A percentile compares a stretch with the other conserved stretches of the same genome.
Conservation (phyloP, 2,888 invertebrate species). For the Temnothorax ravouxi region DNA sequence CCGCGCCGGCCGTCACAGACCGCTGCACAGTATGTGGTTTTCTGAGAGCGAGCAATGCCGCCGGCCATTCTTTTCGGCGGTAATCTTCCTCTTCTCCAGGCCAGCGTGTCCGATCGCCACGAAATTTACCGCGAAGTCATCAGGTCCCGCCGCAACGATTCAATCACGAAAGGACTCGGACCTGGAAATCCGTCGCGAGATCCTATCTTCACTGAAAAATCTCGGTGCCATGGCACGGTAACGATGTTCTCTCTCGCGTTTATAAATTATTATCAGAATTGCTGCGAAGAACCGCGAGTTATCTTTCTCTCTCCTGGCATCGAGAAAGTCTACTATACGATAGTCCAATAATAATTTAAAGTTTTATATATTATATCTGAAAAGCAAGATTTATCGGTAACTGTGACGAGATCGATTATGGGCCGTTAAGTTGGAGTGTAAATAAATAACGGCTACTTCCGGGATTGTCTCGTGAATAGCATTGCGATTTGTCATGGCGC, state of each 20-base stretch:
- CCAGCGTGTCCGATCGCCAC: constrained; percentile 34
- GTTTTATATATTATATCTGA: not conserved
- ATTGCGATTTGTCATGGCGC: constrained; percentile 18
- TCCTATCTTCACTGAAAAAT: not conserved
- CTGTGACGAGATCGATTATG: constrained; percentile 21
- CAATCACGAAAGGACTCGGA: constrained; percentile 13
- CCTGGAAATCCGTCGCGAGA: not conserved
- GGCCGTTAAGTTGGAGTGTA: constrained; percentile 10
- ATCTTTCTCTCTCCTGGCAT: not conserved
- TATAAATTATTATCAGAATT: not conserved
- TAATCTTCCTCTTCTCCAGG: constrained; percentile 28
- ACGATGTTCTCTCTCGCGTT: not conserved
- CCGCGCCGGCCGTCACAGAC: constrained; percentile 33
- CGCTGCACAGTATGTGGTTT: constrained; percentile 51
- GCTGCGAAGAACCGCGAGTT: not conserved
- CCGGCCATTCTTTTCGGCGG: constrained; percentile 42
- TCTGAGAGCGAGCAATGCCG: constrained; percentile 46
- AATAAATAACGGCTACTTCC: constrained; percentile 41
- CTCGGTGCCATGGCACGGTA: not conserved
- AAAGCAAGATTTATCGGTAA: constrained; percentile 30
- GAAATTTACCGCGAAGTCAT: constrained; percentile 33
- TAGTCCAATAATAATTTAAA: constrained; percentile 14
- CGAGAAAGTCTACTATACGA: not conserved
- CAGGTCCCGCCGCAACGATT: constrained; percentile 7
- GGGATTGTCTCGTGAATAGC: constrained; percentile 33